A percentile compares a stretch with the other conserved stretches of the same genome.
phyloP scores from a whole-genome alignment of 2,888 invertebrate genomes.

The Rhingia rostrata region DNA sequence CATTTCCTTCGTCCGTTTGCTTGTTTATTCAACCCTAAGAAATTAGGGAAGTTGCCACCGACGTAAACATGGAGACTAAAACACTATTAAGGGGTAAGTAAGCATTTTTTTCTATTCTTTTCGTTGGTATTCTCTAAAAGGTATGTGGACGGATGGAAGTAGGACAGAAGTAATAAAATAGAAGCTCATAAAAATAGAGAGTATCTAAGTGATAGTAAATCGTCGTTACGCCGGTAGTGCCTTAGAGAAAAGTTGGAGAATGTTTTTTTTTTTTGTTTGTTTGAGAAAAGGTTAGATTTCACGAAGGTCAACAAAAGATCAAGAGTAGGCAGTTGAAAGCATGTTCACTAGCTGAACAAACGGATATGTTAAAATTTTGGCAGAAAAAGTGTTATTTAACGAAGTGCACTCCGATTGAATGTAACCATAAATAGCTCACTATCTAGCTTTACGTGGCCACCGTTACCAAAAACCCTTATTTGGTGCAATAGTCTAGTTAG shows the following conservation, averaged over 20 bases:
- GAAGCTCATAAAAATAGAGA: neutral
- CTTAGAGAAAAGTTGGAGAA: neutral
- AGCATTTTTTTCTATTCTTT: slow-evolving; percentile 3
- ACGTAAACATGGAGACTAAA: slow-evolving; percentile 75
- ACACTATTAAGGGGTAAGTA: slow-evolving; percentile 75
- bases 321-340: too few relatives aligned
- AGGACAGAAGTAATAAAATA: neutral
- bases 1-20: slow-evolving; percentile 15
- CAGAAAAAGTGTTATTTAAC: too few relatives aligned
- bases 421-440: too few relatives aligned
- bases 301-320: too few relatives aligned
- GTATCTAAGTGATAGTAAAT: neutral
- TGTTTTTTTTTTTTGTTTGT: too few relatives aligned
- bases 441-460: too few relatives aligned
- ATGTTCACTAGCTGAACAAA: too few relatives aligned
- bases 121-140: neutral
- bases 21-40: slow-evolving; percentile 32
- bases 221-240: neutral
- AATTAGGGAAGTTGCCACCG: slow-evolving; percentile 62
- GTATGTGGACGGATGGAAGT: neutral
- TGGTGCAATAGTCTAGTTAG: too few relatives aligned
- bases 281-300: too few relatives aligned
- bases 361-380: too few relatives aligned
- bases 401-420: too few relatives aligned
- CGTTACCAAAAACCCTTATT: too few relatives aligned